These are phyloP conservation scores for Chaitophorus viminalis DNA, from an alignment of 2,888 invertebrate genomes.

Conservation along the genomic window DNA sequence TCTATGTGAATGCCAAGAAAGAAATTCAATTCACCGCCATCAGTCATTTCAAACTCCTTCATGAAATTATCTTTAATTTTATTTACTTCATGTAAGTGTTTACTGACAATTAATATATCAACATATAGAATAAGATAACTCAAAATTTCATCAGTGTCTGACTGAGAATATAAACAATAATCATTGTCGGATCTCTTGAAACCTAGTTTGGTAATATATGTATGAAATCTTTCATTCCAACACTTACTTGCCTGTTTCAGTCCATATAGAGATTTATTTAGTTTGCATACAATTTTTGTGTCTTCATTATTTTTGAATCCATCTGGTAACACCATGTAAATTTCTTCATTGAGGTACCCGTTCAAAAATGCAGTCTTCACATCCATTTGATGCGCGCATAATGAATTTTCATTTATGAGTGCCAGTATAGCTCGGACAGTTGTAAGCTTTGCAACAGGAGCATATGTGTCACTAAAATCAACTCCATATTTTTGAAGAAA, in stretches of 20 bases:
- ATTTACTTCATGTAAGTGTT: not conserved
- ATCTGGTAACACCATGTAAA: not conserved
- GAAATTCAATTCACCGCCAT: not conserved
- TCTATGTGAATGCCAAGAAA: constrained; percentile 15
- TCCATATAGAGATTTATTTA: not conserved
- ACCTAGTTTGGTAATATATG: too few relatives aligned
- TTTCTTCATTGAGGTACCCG: not conserved
- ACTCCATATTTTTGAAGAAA: constrained; percentile 6
- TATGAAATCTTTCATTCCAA: constrained; percentile 26
- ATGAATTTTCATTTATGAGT: not conserved
- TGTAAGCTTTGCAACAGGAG: not conserved
- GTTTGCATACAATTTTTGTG: not conserved
- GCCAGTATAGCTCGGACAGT: not conserved
- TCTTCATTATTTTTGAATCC: not conserved
- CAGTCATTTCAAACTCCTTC: constrained; percentile 36
- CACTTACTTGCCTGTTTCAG: not conserved
- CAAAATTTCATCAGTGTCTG: not conserved
- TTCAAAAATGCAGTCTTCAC: not conserved
- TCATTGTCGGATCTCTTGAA: too few relatives aligned
- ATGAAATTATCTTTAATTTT: constrained; percentile 9
- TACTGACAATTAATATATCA: constrained; percentile 4
- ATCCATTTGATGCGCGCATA: constrained; percentile 3
- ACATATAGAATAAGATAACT: constrained; percentile 40
- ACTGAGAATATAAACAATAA: too few relatives aligned
- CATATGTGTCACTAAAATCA: not conserved